Evolutionary conservation across 2,113 vertebrate species (phyloP).

Genomic region (Thryonomys swinderianus): DNA sequence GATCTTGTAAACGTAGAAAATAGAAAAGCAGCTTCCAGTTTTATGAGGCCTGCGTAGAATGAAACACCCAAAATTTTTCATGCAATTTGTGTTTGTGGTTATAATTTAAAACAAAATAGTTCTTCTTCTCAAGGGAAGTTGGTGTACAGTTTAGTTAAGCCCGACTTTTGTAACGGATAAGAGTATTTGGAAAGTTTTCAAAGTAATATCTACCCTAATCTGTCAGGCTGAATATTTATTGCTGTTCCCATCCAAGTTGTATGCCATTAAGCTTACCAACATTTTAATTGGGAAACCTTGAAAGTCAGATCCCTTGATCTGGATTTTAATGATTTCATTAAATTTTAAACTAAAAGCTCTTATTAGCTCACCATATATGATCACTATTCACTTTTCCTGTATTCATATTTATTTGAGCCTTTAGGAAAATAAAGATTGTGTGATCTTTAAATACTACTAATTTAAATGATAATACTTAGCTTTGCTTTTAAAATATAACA

Average conservation of each 20-base stretch:
- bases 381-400: not conserved
- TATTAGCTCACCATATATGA: not conserved
- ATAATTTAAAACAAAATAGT: not conserved
- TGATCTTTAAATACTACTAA: not conserved
- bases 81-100: not conserved
- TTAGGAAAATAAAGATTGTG: not conserved
- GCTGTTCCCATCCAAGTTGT: not conserved
- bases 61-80: conserved; percentile 38
- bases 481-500: not conserved
- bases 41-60: not conserved
- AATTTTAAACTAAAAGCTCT: not conserved
- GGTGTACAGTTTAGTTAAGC: not conserved
- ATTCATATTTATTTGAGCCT: not conserved
- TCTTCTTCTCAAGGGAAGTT: not conserved
- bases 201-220: not conserved
- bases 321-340: not conserved
- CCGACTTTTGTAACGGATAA: not conserved
- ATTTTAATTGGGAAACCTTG: not conserved
- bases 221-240: not conserved
- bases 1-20: conserved; percentile 79
- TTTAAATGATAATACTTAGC: not conserved
- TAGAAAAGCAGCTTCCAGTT: conserved; percentile 62
- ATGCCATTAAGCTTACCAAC: not conserved
- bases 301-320: not conserved
- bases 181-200: conserved; percentile 16